Percentiles rank a stretch among this genome's conserved stretches.
Conservation (phyloP, 2,113 vertebrate species). For the Otolemur garnettii region DNA sequence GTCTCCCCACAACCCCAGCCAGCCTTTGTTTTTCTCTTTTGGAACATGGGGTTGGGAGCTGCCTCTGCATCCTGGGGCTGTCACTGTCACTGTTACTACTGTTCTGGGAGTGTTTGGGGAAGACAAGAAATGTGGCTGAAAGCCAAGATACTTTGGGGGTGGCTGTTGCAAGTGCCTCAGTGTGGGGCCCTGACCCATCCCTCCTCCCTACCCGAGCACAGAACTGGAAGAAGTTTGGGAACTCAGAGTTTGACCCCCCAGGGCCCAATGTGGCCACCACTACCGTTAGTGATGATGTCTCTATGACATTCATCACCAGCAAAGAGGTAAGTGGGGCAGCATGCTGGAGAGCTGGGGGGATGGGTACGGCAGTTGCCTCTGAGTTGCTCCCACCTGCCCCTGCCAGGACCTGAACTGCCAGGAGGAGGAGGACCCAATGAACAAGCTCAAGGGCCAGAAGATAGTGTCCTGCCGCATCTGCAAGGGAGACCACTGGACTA, state of each 20-base stretch:
- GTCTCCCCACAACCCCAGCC: not conserved
- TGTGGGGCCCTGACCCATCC: not conserved
- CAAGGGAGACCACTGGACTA: constrained; percentile 99
- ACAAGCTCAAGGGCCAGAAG: constrained; percentile 98
- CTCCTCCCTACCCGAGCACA: constrained; percentile 65
- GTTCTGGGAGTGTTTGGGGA: not conserved
- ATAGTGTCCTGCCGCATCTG: constrained; percentile 98
- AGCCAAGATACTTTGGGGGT: not conserved
- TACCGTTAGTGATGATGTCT: constrained; percentile 97
- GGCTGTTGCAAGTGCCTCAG: not conserved
- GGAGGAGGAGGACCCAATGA: constrained; percentile 98
- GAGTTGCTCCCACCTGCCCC: not conserved
- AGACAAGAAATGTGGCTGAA: not conserved
- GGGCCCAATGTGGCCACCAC: constrained; percentile 97
- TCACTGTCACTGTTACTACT: not conserved
- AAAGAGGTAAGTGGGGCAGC: constrained; percentile 90
- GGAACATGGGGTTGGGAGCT: not conserved
- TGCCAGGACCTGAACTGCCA: constrained; percentile 94
- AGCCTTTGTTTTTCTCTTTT: not conserved
- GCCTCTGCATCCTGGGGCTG: not conserved
- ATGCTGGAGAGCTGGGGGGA: fast-evolving
- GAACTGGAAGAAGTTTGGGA: constrained; percentile 99
- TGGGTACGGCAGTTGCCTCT: fast-evolving
- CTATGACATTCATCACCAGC: constrained; percentile 98
- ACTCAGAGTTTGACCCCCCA: constrained; percentile 94